A percentile compares a stretch with the other conserved stretches of the same genome.
These are phyloP conservation scores for Alethe diademata DNA, from an alignment of 2,113 vertebrate genomes.

Conservation along the genomic window DNA sequence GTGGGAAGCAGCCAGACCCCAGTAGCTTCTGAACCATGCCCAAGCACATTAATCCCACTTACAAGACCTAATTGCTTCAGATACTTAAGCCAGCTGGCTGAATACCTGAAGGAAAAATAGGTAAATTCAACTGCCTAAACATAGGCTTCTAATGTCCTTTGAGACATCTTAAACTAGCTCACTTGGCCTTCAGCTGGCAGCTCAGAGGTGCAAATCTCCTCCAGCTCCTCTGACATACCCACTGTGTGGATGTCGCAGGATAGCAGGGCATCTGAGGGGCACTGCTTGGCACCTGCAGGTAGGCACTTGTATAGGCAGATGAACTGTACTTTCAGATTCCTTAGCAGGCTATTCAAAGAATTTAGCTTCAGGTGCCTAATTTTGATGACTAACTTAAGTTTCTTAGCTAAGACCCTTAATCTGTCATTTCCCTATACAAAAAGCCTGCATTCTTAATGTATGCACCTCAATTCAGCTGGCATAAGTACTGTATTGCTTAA, in stretches of 20 bases:
- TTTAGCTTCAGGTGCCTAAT: neutral
- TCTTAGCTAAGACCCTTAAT: neutral
- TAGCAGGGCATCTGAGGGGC: neutral
- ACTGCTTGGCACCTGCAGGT: neutral
- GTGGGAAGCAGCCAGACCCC: neutral
- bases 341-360: neutral
- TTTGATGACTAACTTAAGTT: neutral
- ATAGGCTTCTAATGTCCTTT: neutral
- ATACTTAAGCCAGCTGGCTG: neutral
- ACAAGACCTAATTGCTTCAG: neutral
- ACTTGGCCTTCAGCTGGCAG: neutral
- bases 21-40: neutral
- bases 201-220: rapidly evolving
- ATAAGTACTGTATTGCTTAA: neutral
- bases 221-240: neutral
- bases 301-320: neutral
- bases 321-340: neutral
- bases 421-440: neutral
- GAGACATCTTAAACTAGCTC: neutral
- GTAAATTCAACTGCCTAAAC: neutral
- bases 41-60: neutral
- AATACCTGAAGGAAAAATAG: neutral
- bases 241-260: rapidly evolving
- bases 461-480: neutral
- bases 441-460: neutral